These are phyloP conservation scores for Perizoma affinitatum DNA, from an alignment of 2,888 invertebrate genomes.

Conservation along the genomic window DNA sequence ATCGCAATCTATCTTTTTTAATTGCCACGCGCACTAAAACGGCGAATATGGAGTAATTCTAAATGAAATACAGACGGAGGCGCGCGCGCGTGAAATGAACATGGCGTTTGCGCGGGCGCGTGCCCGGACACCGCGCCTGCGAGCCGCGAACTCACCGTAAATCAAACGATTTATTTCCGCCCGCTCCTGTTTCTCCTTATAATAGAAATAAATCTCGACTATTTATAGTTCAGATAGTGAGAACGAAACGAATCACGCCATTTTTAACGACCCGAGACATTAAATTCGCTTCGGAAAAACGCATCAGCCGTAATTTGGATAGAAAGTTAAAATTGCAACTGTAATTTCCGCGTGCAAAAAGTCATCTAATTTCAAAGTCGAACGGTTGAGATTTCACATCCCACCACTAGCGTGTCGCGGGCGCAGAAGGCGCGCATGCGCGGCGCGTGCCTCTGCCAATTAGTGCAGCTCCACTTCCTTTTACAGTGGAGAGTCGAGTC, in stretches of 20 bases:
- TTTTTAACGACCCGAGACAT: constrained; percentile 42
- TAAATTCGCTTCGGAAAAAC: constrained; percentile 22
- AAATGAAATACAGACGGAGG: constrained; percentile 65
- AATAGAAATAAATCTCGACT: constrained; percentile 46
- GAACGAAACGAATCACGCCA: constrained; percentile 52
- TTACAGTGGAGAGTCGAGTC: constrained; percentile 70
- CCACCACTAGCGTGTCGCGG: constrained; percentile 75
- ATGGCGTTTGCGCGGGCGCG: constrained; percentile 49
- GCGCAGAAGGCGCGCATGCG: constrained; percentile 54
- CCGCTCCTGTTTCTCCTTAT: constrained; percentile 56
- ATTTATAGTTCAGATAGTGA: background rate
- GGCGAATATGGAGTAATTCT: constrained; percentile 65
- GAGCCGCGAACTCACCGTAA: constrained; percentile 54
- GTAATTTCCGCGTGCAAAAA: constrained; percentile 72
- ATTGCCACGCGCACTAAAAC: constrained; percentile 75
- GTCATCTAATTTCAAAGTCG: constrained; percentile 70
- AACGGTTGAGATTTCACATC: constrained; percentile 79
- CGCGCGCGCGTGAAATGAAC: constrained; percentile 75
- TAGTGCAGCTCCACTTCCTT: constrained; percentile 82
- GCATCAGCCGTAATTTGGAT: constrained; percentile 50
- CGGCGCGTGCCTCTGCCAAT: constrained; percentile 81
- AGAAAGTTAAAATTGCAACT: constrained; percentile 65
- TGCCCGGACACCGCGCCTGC: constrained; percentile 45
- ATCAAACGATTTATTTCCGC: constrained; percentile 72
- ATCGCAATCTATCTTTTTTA: constrained; percentile 82